Conservation (phyloP, 1,140 invertebrate genomes). For the Micrasema longulum region DNA sequence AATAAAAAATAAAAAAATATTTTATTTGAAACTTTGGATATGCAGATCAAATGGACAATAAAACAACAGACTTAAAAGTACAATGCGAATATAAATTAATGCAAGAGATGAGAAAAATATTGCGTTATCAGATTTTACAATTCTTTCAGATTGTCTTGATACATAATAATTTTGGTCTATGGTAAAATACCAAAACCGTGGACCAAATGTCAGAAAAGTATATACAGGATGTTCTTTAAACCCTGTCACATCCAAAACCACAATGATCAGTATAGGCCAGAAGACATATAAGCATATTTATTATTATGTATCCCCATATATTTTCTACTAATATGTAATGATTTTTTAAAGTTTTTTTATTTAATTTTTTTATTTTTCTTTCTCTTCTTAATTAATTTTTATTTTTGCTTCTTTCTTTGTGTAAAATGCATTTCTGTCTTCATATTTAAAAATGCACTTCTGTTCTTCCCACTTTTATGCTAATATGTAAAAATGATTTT, state of each 20-base stretch:
- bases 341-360: not conserved
- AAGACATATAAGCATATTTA: too few relatives aligned
- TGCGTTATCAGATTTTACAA: not conserved
- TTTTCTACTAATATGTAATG: too few relatives aligned
- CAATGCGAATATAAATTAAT: not conserved
- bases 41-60: not conserved
- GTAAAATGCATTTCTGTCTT: too few relatives aligned
- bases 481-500: too few relatives aligned
- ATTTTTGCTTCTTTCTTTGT: too few relatives aligned
- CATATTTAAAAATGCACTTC: too few relatives aligned
- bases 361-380: not conserved
- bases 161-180: not conserved
- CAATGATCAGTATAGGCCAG: too few relatives aligned
- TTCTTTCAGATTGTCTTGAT: not conserved
- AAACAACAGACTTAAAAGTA: not conserved
- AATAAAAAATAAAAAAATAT: not conserved
- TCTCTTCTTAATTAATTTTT: too few relatives aligned
- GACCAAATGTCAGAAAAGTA: not conserved
- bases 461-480: too few relatives aligned
- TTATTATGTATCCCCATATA: too few relatives aligned
- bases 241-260: too few relatives aligned
- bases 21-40: not conserved
- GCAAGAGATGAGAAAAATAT: not conserved
- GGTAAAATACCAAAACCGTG: not conserved
- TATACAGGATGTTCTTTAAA: too few relatives aligned